Evolutionary conservation across 2,888 invertebrate genomes (phyloP), one percentile per base, ranked within the genome.

Genomic region (Galerucella calmariensis): DNA sequence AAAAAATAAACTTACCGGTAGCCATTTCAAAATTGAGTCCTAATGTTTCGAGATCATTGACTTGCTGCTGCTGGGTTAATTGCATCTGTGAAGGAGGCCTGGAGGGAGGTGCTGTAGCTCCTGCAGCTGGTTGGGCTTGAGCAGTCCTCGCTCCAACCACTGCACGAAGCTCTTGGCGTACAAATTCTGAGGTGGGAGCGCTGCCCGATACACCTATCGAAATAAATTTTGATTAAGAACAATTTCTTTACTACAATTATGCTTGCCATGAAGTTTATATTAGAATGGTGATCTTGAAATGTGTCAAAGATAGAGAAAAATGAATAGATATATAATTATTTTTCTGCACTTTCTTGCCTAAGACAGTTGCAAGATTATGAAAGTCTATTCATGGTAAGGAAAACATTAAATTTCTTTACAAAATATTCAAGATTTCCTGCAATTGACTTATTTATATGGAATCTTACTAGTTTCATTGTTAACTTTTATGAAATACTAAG

Each of bases 151-250:
- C 95, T 80, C 94, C 96, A 75, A 97, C 96, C 78, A 95, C 93
- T 67, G 96, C 95, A 82, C 97, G 91, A 84, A 97, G 89, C 88
- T 97, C 96, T 89, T 97, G 96, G 84, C 96, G 92, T 81, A 97
- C 97, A 88, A 94, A 97, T 89, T 97, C 97, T 68, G 96, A 95
- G 46, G 88, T 86, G 75, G 92, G 91, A 86, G 92, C 84, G 90
- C 91, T 83, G 89, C 90, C 88, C 75, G 88, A 88, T 83, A 90
- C 92, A 89, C 89, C 87, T 86, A 81, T 76, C 70, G 75, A 63
- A 72, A 41, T 56, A 63, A 79, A 41, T 41, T 74, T 68, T 76
- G 75, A 75, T 77, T 78, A 76, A 76, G 75, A 76, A 78, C 77
- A 77, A 12, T 46, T 44, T 67, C 35, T 9, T 67, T 24, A 41